These are phyloP conservation scores for Clarias fuscus DNA, from an alignment of 2,797 vertebrate genomes.

Conservation along the genomic window DNA sequence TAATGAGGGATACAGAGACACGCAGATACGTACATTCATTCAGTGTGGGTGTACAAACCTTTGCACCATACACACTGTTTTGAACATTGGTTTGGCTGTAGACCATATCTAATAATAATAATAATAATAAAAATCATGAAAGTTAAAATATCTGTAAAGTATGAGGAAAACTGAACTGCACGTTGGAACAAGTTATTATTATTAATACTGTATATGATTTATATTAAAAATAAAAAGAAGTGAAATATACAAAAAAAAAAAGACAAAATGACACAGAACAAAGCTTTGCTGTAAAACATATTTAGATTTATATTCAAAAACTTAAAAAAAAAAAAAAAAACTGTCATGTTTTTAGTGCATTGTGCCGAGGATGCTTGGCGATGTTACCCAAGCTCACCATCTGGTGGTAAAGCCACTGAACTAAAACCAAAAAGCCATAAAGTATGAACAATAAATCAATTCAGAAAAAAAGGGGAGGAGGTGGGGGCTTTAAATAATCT, in stretches of 20 bases:
- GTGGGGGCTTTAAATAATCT: too few relatives aligned
- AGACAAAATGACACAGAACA: not conserved
- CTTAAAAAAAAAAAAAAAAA: not conserved
- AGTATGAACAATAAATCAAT: not conserved
- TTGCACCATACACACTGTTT: not conserved
- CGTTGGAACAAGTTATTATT: not conserved
- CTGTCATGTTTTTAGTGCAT: not conserved
- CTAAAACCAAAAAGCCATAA: not conserved
- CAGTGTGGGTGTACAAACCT: not conserved
- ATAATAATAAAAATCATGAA: not conserved
- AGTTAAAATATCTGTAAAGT: not conserved
- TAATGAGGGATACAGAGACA: not conserved
- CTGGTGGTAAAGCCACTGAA: slow-evolving; percentile 12
- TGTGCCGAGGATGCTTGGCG: not conserved
- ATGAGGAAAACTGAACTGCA: not conserved
- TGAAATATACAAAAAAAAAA: not conserved
- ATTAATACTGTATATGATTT: not conserved
- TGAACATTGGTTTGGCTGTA: not conserved
- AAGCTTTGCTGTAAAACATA: not conserved
- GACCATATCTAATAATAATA: not conserved
- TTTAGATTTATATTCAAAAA: not conserved
- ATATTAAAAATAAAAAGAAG: not conserved
- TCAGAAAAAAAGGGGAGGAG: not conserved
- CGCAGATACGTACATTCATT: not conserved
- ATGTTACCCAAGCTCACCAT: slow-evolving; percentile 10